Evolutionary conservation across 2,797 vertebrate genomes (phyloP), one percentile per base, ranked within the genome.

Genomic region (Anabacerthia variegaticeps): DNA sequence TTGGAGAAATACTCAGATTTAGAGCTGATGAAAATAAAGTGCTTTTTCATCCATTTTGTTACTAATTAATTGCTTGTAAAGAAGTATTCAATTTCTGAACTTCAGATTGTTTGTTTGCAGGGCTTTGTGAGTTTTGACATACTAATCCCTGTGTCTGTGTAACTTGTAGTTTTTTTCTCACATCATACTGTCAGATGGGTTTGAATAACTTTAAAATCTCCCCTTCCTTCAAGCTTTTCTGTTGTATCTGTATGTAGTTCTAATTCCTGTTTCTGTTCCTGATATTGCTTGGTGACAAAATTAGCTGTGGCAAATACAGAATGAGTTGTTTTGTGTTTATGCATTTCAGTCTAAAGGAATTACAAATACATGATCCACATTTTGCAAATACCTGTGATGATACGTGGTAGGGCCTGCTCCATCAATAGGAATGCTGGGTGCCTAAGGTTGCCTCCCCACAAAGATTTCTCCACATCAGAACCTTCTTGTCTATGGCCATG

Each of bases 11-110:
- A 12, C 22, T 72, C n/a, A 62, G 27, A 58, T 51, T 77, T 74
- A 62, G 30, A 83, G 10, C 6, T 2, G 2, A 30, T 68, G 15
- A 85, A 89, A 91, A 77, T 7, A 26, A 85, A 79, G 32, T 20
- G 13, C 11, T 73, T 74, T 80, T 85, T 80, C 46, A 41, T 28
- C 23, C 82, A 0, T 41, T 17, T 82, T 80, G n/a, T 92, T 93
- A 76, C 10, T 91, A 52, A 68, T 54, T 12, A 61, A 63, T 54
- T 74, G 49, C 24, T 81, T 56, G 63, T 75, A 61, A 78, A 51
- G 63, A 86, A 90, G 14, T 76, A 26, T 63, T 83, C 87, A 12
- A 49, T 72, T 95, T 85, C 54, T 73, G 44, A 85, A 51, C 58
- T 52, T 88, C 21, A 55, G 9, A 22, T 80, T 71, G 27, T 71